Evolutionary conservation across 2,113 vertebrate species (phyloP), one percentile per base, ranked within the genome.

Genomic region (Dipodomys stephensi): DNA sequence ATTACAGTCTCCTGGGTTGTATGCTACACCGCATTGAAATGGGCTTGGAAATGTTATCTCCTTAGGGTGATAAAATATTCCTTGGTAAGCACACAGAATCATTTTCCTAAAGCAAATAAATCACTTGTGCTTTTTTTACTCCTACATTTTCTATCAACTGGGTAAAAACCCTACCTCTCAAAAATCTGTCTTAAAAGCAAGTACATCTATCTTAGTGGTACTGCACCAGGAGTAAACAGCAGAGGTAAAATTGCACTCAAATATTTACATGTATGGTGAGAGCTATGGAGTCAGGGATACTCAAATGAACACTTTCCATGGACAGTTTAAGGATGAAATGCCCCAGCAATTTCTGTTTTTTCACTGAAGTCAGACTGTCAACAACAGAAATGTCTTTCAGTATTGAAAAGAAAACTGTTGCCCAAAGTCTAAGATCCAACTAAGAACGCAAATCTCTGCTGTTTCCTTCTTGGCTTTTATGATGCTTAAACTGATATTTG

Each of bases 51-150:
- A 78, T 87, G 53, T 78, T 86, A 64, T 65, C 91, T 96, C 53
- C 53, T 85, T 87, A 25, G 87, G 27, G 23, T 94, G 81, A 92
- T 95, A 95, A 94, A 93, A 90, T 94, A 92, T 91, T 96, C 73
- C 53, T 79, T n/a, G 69, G 91, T 95, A 87, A 94, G 88, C 87
- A 94, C 27, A 69, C 39, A 96, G 92, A 44, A 94, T 96, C 96
- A 93, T 91, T 92, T 79, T 0, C 1, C 67, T 87, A 88, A 97
- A 97, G 95, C 73, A 97, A 97, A 96, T 92, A 91, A 95, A 95
- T 92, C 94, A 92, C 25, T 82, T 73, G 67, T 80, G 62, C 71
- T 82, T 89, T 96, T 87, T 94, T 49, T 49, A 13, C 25, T 83
- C 57, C 32, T 81, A 65, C 49, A 44, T 91, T 90, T 88, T 89